A percentile compares a stretch with the other conserved stretches of the same genome.
These are phyloP conservation scores for Corythucha ciliata DNA, from an alignment of 2,888 invertebrate genomes.

Conservation along the genomic window DNA sequence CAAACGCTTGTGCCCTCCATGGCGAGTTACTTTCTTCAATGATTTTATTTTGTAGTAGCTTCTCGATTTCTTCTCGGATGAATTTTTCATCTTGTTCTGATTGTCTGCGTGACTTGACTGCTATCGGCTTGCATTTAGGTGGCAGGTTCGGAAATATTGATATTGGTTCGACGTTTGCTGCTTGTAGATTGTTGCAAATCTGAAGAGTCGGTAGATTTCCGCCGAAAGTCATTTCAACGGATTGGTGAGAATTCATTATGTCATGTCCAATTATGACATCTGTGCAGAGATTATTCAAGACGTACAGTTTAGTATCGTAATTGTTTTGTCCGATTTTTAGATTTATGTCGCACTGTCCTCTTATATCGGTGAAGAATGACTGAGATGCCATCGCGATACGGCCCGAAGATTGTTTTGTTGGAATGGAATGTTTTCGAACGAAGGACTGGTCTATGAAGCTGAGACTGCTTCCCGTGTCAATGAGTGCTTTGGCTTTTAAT, in stretches of 20 bases:
- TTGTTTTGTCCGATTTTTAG: too few species aligned
- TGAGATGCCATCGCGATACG: too few species aligned
- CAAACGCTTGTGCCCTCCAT: constrained; percentile 11
- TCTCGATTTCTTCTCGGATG: constrained; percentile 2
- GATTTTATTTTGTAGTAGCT: not conserved
- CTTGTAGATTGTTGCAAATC: not conserved
- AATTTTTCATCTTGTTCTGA: not conserved
- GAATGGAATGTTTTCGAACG: too few species aligned
- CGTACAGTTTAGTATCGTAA: too few species aligned
- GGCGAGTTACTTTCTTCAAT: constrained; percentile 6
- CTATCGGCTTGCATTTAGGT: constrained; percentile 7
- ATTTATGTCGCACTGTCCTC: too few species aligned
- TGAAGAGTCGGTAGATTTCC: not conserved
- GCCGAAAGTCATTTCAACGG: not conserved
- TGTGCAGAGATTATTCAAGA: not conserved
- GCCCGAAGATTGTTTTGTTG: too few species aligned
- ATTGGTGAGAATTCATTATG: not conserved
- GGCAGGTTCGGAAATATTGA: constrained; percentile 1
- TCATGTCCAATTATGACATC: constrained; percentile 12
- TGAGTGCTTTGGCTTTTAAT: too few species aligned
- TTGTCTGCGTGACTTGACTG: constrained; percentile 3
- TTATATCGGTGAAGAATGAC: too few species aligned
- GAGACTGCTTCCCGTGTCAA: too few species aligned
- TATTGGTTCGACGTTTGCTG: not conserved
- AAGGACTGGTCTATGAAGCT: too few species aligned